Evolutionary conservation across 2,797 vertebrate species (phyloP), one percentile per base, ranked within the genome.

Genomic region (Stomatorhinus walkeri): DNA sequence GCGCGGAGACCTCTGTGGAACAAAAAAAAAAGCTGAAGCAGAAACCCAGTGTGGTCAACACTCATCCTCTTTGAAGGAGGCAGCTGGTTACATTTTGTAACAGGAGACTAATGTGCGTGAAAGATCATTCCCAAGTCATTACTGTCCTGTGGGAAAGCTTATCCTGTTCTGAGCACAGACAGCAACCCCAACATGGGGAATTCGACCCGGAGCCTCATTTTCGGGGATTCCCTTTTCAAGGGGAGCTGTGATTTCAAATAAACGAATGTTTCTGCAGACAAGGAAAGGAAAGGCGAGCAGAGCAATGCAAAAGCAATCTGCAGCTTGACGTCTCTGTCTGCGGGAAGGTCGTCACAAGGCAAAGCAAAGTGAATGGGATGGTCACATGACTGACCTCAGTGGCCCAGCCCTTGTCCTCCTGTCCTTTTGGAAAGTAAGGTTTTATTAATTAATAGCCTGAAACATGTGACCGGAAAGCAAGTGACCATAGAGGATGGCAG

Each of bases 111-210:
- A 48, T 84, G 81, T 48, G 81, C 81, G 6, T 19, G 49, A 81
- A 88, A 87, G n/a, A 84, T 51, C 81, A 84, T 49, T 22, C 43
- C n/a, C 22, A 51, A 84, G 48, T 84, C 48, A 48, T 84, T 51
- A 84, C 81, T 84, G 81, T 51, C 43, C 81, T 84, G 81, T 48
- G 81, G 43, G 43, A 48, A 84, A 48, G 81, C 81, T 48, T 84
- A 24, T 51, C 1, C 43, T 84, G 40, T 46, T 84, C 81, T 46
- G 22, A 10, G 81, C 10, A 46, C n/a, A n/a, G 72, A 79, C 7
- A 79, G 32, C 14, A 1, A 79, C 36, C 72, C 14, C 40, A 40
- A 46, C 16, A 9, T 43, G 36, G 72, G 72, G 72, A 79, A 79
- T n/a, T 79, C 72, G 19, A 46, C 72, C 72, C 72, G 0, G 72